These are phyloP conservation scores for Tribolium freemani DNA, from an alignment of 2,888 invertebrate genomes.

Conservation along the genomic window DNA sequence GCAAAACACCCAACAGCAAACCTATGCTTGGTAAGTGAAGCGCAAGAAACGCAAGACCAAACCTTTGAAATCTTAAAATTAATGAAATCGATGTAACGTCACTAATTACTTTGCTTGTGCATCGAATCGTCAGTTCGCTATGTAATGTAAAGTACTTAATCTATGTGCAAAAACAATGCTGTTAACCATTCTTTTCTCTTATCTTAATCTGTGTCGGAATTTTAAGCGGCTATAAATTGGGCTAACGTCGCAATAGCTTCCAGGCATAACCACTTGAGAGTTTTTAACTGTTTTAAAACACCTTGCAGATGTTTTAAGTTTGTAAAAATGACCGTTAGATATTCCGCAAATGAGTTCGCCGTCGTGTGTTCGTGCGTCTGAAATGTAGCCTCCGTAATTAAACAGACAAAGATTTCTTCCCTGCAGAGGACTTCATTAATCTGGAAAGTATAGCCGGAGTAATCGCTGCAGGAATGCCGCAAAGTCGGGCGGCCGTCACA, in stretches of 20 bases:
- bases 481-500: conserved; percentile 44
- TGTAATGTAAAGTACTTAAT: not conserved
- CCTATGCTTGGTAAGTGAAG: not conserved
- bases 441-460: conserved; percentile 45
- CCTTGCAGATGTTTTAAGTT: conserved; percentile 6
- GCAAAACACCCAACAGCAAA: not conserved
- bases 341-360: conserved; percentile 6
- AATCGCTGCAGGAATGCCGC: conserved; percentile 48
- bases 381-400: conserved; percentile 39
- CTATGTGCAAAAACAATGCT: not conserved
- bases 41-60: not conserved
- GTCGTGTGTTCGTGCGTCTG: conserved; percentile 1
- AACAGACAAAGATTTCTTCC: conserved; percentile 45
- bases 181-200: not conserved
- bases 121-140: not conserved
- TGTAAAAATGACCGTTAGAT: not conserved
- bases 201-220: not conserved
- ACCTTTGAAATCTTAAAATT: conserved; percentile 12
- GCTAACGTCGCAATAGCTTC: not conserved
- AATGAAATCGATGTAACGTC: conserved; percentile 2
- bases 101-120: not conserved
- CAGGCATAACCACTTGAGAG: not conserved
- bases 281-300: not conserved
- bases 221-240: not conserved
- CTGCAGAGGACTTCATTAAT: conserved; percentile 48